These are phyloP conservation scores for Pterostichus madidus DNA, from an alignment of 2,888 invertebrate species.

Conservation along the genomic window DNA sequence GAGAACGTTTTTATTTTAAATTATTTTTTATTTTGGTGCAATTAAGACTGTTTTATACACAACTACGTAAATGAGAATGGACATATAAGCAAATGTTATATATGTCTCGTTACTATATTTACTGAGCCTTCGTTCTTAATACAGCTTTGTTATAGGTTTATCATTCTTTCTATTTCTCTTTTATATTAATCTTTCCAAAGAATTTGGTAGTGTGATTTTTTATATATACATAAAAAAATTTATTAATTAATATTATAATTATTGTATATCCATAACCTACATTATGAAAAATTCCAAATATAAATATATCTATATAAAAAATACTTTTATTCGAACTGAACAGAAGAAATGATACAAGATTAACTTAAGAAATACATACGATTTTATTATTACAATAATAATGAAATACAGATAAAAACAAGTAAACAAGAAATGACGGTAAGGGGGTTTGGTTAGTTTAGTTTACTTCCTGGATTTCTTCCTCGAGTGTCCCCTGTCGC, in stretches of 20 bases:
- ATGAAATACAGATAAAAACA: slow-evolving; percentile 62
- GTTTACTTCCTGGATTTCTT: slow-evolving; percentile 84
- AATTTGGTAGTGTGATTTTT: slow-evolving; percentile 67
- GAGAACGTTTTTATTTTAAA: slow-evolving; percentile 57
- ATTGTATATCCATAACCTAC: slow-evolving; percentile 67
- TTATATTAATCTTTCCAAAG: slow-evolving; percentile 67
- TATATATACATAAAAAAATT: slow-evolving; percentile 66
- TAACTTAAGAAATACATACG: slow-evolving; percentile 60
- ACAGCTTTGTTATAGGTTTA: slow-evolving; percentile 64
- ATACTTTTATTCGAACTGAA: slow-evolving; percentile 49
- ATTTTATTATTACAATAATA: slow-evolving; percentile 59
- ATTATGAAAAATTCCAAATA: slow-evolving; percentile 67
- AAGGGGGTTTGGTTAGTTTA: neutral
- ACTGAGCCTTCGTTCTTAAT: slow-evolving; percentile 59
- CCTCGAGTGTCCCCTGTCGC: slow-evolving; percentile 83
- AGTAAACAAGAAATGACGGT: neutral
- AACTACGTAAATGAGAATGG: slow-evolving; percentile 50
- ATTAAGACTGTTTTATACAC: slow-evolving; percentile 76
- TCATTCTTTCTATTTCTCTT: slow-evolving; percentile 66
- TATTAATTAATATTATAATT: slow-evolving; percentile 67
- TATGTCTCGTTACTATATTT: slow-evolving; percentile 3
- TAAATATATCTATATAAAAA: slow-evolving; percentile 67
- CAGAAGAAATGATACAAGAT: slow-evolving; percentile 29
- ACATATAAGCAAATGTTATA: neutral
- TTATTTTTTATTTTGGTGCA: slow-evolving; percentile 74